phyloP scores from a whole-genome alignment of 2,888 invertebrate species.

The Pecten maximus region DNA sequence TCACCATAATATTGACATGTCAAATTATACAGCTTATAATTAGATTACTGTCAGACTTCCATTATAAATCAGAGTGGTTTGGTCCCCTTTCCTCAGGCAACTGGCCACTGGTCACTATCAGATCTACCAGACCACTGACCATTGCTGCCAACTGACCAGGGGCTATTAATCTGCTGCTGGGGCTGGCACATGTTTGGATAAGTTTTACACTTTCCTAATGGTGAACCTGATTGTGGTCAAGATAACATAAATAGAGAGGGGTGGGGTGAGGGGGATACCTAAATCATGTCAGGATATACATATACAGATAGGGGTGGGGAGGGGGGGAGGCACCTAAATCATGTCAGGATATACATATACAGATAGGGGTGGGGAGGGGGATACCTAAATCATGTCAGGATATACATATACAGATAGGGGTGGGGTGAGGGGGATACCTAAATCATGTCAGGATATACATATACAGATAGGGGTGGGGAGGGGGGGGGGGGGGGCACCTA shows the following conservation, averaged over 20 bases:
- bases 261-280: neutral
- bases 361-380: neutral
- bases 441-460: too few species aligned
- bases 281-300: neutral
- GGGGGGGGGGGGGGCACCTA: too few species aligned
- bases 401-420: too few species aligned
- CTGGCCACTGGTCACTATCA: neutral
- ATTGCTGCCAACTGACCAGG: slow-evolving; percentile 5
- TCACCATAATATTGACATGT: slow-evolving; percentile 33
- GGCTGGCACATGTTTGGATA: slow-evolving; percentile 8
- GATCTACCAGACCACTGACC: neutral
- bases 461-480: too few species aligned
- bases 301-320: neutral
- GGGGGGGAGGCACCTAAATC: neutral
- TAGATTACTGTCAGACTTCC: slow-evolving; percentile 10
- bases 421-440: neutral
- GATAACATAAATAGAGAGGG: neutral
- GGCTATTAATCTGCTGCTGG: neutral
- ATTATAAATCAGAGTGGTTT: neutral
- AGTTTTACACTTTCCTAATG: neutral
- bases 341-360: too few species aligned
- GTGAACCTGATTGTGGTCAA: neutral
- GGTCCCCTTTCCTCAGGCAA: neutral
- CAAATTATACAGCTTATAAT: neutral
- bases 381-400: too few species aligned